phyloP scores from a whole-genome alignment of 2,113 vertebrate species.

The Climacteris rufus region DNA sequence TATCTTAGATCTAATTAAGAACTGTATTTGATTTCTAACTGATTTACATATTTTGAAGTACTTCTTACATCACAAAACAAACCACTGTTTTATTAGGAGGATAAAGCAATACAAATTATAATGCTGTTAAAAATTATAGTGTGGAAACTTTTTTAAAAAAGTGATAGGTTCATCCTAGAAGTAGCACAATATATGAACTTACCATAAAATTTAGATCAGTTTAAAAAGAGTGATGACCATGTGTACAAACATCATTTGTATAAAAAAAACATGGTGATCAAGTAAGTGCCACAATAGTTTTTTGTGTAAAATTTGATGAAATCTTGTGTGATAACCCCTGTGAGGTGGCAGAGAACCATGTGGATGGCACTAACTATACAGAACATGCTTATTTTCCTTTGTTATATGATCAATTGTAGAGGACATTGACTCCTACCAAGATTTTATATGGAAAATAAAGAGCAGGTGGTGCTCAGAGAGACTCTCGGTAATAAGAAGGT shows the following conservation, averaged over 20 bases:
- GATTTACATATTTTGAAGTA: constrained; percentile 49
- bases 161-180: background rate
- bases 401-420: background rate
- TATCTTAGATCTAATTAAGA: constrained; percentile 56
- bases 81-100: background rate
- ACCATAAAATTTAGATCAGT: constrained; percentile 35
- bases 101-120: constrained; percentile 13
- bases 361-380: background rate
- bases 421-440: background rate
- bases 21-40: constrained; percentile 4
- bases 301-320: constrained; percentile 37
- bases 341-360: background rate
- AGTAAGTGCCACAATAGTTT: constrained; percentile 9
- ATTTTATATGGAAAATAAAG: background rate
- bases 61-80: constrained; percentile 41
- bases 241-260: constrained; percentile 48
- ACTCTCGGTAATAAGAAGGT: background rate
- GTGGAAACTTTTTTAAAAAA: constrained; percentile 9
- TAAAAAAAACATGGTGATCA: constrained; percentile 34
- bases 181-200: background rate
- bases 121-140: constrained; percentile 5
- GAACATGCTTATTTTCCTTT: background rate
- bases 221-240: constrained; percentile 28
- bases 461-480: background rate
- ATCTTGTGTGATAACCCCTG: background rate